Evolutionary conservation across 1,140 invertebrate genomes (phyloP), one percentile per base, ranked within the genome.

Genomic region (Rhyacophila brunnea): DNA sequence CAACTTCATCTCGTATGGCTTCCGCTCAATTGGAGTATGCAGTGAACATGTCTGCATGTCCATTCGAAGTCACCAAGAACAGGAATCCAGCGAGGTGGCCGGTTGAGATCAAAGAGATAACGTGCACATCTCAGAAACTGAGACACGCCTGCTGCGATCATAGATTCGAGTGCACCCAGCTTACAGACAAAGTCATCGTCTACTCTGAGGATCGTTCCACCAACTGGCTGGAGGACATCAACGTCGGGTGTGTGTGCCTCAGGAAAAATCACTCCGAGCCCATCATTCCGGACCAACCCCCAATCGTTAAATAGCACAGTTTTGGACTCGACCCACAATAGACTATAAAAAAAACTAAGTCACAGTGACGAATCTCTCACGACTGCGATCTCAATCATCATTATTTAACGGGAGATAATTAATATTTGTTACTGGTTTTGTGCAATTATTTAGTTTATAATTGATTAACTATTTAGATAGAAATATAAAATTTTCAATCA

Each of bases 221-320:
- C 5, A 56, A 15, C 11, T 61, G 49, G 52, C 10, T 11, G 11
- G 36, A 44, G 13, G 15, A 4, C 15, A 18, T 57, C 34, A 43
- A 57, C 15, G 53, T 61, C 9, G 59, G 59, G 1, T 61, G 59
- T 28, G 59, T 61, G 1, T 57, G 52, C 47, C n/a, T 53, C 10
- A 48, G 23, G 36, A 47, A 35, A 19, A 10, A 15, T 11, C 6
- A 3, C 2, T 20, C 5, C 6, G 6, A 38, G 4, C 18, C 40
- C 17, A 44, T 28, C 18, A 17, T 19, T 6, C 28, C 52, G 6
- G 23, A 44, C 13, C 18, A 28, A 44, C 7, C 19, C 18, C 17
- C 1, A 32, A 5, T 13, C 3, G 38, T 40, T 3, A 40, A 40
- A n/a, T 40, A 40, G 11, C 11, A 11, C n/a, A n/a, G n/a, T n/a